Evolutionary conservation across 1,140 invertebrate genomes (phyloP), one percentile per base, ranked within the genome.

Genomic region (Lucilia cuprina): DNA sequence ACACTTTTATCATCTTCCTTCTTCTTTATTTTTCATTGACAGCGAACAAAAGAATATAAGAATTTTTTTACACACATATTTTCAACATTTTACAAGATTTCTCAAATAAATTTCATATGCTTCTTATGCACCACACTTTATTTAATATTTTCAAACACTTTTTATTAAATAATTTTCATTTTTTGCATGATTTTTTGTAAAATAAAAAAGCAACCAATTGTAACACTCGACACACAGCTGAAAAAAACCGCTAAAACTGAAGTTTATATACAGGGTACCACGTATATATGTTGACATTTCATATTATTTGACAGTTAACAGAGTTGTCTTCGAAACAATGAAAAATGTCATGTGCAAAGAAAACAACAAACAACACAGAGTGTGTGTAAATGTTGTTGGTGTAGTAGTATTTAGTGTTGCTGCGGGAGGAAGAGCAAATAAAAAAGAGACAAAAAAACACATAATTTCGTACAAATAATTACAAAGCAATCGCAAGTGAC

Each of bases 391-490:
- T 17, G 14, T 60, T 7, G 55, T 60, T 14, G 55, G 5, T n/a
- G 55, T n/a, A 14, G 17, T 60, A 60, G 14, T 60, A n/a, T 30
- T 30, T 30, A 5, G 3, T 17, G 14, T 60, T 60, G 55, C n/a
- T 60, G 55, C 55, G 14, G 14, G 55, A 60, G 55, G 55, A 60
- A 60, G 55, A 60, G 55, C 55, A 60, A 60, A 60, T 7, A 8
- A 60, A 60, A 60, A 60, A 14, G 65, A 70, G 7, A 70, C 5
- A 70, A 30, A 30, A 70, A 70, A 70, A 70, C 7, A 70, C 65
- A 70, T 70, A 70, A 70, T 70, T 60, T 70, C 82, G 14, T 65
- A 82, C 50, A 82, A 65, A 49, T 83, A 60, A 70, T 83, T 83
- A 65, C 50, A 83, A 65, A n/a, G 49, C 25, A 65, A 65, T 30